Conservation (phyloP, 2,888 invertebrate genomes). For the Hecatera dysodea region DNA sequence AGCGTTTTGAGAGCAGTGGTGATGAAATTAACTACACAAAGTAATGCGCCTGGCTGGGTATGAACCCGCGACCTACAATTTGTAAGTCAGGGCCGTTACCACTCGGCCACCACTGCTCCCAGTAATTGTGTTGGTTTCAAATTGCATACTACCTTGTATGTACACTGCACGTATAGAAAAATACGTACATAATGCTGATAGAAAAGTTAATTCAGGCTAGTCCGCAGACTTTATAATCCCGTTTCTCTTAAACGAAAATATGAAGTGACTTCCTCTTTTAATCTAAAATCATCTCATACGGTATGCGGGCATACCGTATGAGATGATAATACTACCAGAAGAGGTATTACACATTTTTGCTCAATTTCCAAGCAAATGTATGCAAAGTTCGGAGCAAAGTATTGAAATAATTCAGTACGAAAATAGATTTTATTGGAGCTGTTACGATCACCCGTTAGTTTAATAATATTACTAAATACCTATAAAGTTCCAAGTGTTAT, state of each 20-base stretch:
- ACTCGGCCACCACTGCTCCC: no score
- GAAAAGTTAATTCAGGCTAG: background rate
- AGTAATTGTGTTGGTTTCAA: background rate
- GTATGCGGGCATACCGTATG: slow-evolving; percentile 56
- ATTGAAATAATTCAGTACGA: slow-evolving; percentile 21
- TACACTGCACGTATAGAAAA: background rate
- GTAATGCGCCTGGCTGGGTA: no score
- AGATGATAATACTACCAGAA: slow-evolving; percentile 36
- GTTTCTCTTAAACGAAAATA: slow-evolving; percentile 7
- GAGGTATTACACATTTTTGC: slow-evolving; percentile 50
- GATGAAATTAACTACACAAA: no score
- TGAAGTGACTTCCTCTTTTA: slow-evolving; percentile 42
- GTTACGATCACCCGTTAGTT: slow-evolving; percentile 16
- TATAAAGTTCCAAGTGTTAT: slow-evolving; percentile 25
- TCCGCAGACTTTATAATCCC: background rate
- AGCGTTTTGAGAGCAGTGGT: no score
- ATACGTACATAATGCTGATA: background rate
- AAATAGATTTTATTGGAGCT: slow-evolving; percentile 25
- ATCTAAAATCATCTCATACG: slow-evolving; percentile 53
- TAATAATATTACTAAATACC: slow-evolving; percentile 7
- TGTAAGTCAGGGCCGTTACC: no score
- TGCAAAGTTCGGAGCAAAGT: slow-evolving; percentile 31
- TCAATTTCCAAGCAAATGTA: slow-evolving; percentile 57
- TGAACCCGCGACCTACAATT: no score
- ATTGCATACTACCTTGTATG: background rate